Base-by-base conservation (phyloP, 2,888 invertebrate species). In the Adelphocoris suturalis region DNA sequence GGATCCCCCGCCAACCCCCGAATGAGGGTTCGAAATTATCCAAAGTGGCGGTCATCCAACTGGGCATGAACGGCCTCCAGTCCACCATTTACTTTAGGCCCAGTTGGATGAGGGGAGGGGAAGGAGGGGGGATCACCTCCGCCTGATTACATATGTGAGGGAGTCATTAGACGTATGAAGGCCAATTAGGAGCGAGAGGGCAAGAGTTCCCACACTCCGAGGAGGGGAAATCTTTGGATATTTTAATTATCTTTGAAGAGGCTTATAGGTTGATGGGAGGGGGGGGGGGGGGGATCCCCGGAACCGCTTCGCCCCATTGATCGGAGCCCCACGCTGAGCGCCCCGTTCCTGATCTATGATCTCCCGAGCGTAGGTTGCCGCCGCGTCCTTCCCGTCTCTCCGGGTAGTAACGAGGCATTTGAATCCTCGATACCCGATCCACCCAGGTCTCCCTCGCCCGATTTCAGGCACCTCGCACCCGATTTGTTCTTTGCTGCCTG, bases 101-200 rank as follows among this genome's bases (percentile, higher is more conserved):
- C 19, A 23, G 52, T 47, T 12, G 23, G 47, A 11, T 12, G 85
- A 57, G 27, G 27, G 19, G 12, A 11, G 85, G 61, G n/a, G 85
- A 19, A n/a, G n/a, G n/a, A n/a, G n/a, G n/a, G n/a, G n/a, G n/a
- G n/a, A n/a, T n/a, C n/a, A n/a, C 12, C 61, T 1, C 16, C 4
- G 4, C 76, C 23, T 75, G 86, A 86, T 86, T 86, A 86, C 86
- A 86, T 86, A 86, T 68, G 55, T 86, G 86, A 47, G 48, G 75
- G 61, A 86, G 86, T 86, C 86, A 86, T 86, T 86, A 86, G 86
- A 86, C 86, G 86, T 86, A 86, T 86, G 86, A 86, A 68, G 86
- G 68, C 86, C 86, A 86, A 86, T 86, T 86, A 86, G 86, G 27
- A 75, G 68, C 55, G 85, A 46, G 55, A 55, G 55, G 85, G 75